Base-by-base conservation (phyloP, 2,797 vertebrate genomes). In the Macropodus opercularis region DNA sequence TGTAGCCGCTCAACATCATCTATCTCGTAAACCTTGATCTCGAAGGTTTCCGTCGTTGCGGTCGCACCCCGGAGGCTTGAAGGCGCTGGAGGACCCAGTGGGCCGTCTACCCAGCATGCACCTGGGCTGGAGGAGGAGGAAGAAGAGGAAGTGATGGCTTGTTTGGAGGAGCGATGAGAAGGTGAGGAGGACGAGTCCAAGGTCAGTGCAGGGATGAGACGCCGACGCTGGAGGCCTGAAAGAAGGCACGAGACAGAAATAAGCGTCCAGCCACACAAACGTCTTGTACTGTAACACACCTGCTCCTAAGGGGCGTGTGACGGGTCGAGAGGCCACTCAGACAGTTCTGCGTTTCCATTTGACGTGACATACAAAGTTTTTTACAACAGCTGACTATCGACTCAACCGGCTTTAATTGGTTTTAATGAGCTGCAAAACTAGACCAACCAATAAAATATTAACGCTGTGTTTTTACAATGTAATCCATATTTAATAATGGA, bases 1-100 rank as follows among this genome's bases (percentile, higher is more conserved):
- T 98, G 96, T 44, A 98, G 93, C 43, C 96, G 93, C 63, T 99
- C 96, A 5, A 99, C 96, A 0, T 99, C 96, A 9, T 99, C 98
- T 2, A 99, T 99, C 79, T 99, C 96, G n/a, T 98, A 99, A 60
- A 99, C 97, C 76, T 98, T 99, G 79, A 99, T 98, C 91, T 98
- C 97, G n/a, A 99, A 98, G 53, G 96, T 94, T 64, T 98, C 97
- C 13, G 83, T 52, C 1, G 80, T 53, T 8, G 72, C 51, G 0
- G 92, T 83, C 0, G 94, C 72, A 0, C 91, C 91, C 4, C 92
- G 63, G 87, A 92, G 87, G 90, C 93, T 81, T 5, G 82, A 57
- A 6, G 88, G 46, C 7, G 71, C 67, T 0, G 89, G 88, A 9
- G 93, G 94, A 34, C 96, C 85, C 48, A 98, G 85, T 0, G 96